Evolutionary conservation across 1,140 invertebrate species (phyloP).

Genomic region (Penaeus vannamei): DNA sequence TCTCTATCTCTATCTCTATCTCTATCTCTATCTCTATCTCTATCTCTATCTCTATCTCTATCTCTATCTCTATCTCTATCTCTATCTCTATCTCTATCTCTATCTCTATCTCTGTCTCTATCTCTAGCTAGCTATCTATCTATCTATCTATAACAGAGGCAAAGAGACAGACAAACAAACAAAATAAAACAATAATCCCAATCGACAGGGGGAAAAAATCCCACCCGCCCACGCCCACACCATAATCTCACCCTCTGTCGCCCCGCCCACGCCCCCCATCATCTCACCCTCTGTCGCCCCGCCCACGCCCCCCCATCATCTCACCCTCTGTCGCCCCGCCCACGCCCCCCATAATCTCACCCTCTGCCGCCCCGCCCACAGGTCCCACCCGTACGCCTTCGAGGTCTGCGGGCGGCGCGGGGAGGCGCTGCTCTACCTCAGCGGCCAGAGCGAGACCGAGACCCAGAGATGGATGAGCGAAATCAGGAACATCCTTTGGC

Average conservation of each 20-base stretch:
- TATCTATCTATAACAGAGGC: too few relatives aligned
- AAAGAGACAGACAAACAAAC: too few relatives aligned
- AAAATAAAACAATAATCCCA: too few relatives aligned
- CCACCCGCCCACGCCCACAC: background rate
- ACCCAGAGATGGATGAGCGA: slow-evolving; percentile 55
- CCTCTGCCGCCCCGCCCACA: background rate
- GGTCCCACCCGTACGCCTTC: slow-evolving; percentile 56
- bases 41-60: too few relatives aligned
- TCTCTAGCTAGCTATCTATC: too few relatives aligned
- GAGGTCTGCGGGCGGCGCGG: slow-evolving; percentile 53
- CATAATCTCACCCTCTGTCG: background rate
- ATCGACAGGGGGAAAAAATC: too few relatives aligned
- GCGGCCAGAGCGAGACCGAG: slow-evolving; percentile 55
- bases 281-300: background rate
- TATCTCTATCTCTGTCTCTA: too few relatives aligned
- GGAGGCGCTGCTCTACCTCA: slow-evolving; percentile 56
- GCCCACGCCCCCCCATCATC: background rate
- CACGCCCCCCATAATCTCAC: background rate
- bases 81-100: too few relatives aligned
- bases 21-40: too few relatives aligned
- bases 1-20: too few relatives aligned
- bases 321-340: too few relatives aligned
- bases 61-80: too few relatives aligned
- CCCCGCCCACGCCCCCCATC: background rate
- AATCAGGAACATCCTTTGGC: slow-evolving; percentile 56